Base-by-base conservation (phyloP, 2,797 vertebrate species). In the Ataeniobius toweri region DNA sequence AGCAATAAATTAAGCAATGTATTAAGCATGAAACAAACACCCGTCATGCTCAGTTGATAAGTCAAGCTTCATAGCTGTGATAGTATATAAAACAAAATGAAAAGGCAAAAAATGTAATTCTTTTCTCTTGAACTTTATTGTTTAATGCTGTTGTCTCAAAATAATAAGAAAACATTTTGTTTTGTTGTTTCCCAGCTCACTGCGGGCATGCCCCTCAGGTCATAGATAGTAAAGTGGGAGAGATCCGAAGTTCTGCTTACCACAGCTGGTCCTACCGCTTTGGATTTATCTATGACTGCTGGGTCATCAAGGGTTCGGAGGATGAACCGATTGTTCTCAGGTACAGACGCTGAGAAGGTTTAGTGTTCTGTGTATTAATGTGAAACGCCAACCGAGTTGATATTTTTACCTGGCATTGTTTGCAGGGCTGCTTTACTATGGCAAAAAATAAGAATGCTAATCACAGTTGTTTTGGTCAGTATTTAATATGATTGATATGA, bases 311-410 rank as follows among this genome's bases (percentile, higher is more conserved):
- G 50, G 94, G 95, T 59, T 79, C 70, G 18, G 91, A 94, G 71
- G 93, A 90, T 8, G 92, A 96, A 58, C 95, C 95, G 0, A 89
- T 97, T 1, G 89, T 96, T 5, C 77, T 97, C 88, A 97, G 97
- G 97, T 97, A 91, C 8, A 22, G 31, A 5, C 18, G 9, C 63
- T 6, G 48, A 77, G 20, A 1, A 26, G 26, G 2, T 14, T 48
- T 44, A 0, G 1, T 14, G 44, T 51, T 24, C 6, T 28, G 36
- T 72, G 8, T 3, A 8, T 63, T 9, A 36, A 36, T 36, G 6
- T 36, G 16, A 36, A 63, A 3, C 28, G n/a, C 3, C 28, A 20
- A 18, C 16, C 28, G 56, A n/a, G 5, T 31, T 8, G 39, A 69
- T n/a, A 61, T 8, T 61, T 55, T 70, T 24, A 4, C 24, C 6